Evolutionary conservation across 2,888 invertebrate species (phyloP).

Genomic region (Drosophila subquinaria): DNA sequence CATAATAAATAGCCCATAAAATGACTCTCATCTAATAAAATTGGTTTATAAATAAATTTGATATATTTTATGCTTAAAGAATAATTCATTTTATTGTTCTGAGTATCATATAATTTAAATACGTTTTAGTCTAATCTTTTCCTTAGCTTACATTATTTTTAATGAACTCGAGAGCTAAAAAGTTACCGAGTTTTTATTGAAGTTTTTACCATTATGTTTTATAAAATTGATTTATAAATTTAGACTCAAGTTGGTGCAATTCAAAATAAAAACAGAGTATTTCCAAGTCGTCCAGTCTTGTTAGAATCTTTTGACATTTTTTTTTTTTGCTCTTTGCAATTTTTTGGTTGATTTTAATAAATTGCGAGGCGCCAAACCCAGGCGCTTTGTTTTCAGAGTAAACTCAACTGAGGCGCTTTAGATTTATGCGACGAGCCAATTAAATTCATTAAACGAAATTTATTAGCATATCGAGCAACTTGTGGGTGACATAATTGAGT

Average conservation of each 20-base stretch:
- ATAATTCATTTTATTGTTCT: too few species aligned
- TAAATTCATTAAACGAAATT: conserved; percentile 77
- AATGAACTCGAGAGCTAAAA: neutral
- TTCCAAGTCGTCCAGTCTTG: neutral
- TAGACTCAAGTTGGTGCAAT: neutral
- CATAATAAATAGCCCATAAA: neutral
- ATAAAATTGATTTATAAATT: neutral
- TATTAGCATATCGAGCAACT: conserved; percentile 63
- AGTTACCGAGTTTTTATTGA: neutral
- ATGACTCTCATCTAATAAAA: too few species aligned
- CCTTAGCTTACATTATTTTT: neutral
- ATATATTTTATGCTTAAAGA: too few species aligned
- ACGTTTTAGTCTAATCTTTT: too few species aligned
- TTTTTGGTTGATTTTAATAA: conserved; percentile 70
- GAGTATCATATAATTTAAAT: too few species aligned
- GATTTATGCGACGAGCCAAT: conserved; percentile 77
- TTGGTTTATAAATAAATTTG: too few species aligned
- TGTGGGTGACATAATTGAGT: conserved; percentile 76
- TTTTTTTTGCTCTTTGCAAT: conserved; percentile 25
- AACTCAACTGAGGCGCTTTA: conserved; percentile 77
- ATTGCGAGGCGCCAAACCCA: conserved; percentile 73
- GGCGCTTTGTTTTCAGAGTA: conserved; percentile 68
- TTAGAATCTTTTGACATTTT: conserved; percentile 6
- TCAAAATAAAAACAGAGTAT: conserved; percentile 9
- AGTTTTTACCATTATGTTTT: too few species aligned